A percentile compares a stretch with the other conserved stretches of the same genome.
These are phyloP conservation scores for Xenentodon cancila DNA, from an alignment of 2,797 vertebrate genomes.

Conservation along the genomic window DNA sequence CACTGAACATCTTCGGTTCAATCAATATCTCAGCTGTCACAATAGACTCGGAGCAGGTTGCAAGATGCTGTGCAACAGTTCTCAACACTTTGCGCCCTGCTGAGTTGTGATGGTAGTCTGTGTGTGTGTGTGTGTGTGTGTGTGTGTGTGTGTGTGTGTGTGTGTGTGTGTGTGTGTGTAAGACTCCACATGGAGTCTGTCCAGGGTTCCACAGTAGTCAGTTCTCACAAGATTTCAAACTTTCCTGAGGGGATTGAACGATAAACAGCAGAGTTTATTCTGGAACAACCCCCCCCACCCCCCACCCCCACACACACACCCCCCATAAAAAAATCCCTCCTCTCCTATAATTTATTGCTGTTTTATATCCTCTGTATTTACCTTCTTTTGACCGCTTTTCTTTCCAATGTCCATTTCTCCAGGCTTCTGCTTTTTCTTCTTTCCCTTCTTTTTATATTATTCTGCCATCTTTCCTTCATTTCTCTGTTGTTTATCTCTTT, in stretches of 20 bases:
- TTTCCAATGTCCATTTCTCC: background rate
- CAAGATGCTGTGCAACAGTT: conserved; percentile 13
- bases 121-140: conserved; percentile 22
- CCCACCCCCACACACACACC: conserved; percentile 1
- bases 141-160: conserved; percentile 31
- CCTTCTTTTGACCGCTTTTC: background rate
- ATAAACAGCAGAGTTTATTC: conserved; percentile 70
- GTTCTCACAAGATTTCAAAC: conserved; percentile 73
- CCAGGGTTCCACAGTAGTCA: conserved; percentile 75
- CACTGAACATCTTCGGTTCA: conserved; percentile 19
- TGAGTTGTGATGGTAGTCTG: conserved; percentile 25
- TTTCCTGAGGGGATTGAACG: conserved; percentile 61
- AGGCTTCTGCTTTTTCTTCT: too few species aligned
- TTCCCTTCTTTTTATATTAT: background rate
- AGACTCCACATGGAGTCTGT: conserved; percentile 50
- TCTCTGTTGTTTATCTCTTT: background rate
- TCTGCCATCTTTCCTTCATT: background rate
- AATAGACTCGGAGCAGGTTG: conserved; percentile 42
- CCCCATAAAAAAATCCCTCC: background rate
- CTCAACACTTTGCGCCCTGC: conserved; percentile 23
- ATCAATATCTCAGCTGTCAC: conserved; percentile 38
- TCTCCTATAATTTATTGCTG: background rate
- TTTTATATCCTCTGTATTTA: background rate
- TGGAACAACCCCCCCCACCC: conserved; percentile 37
- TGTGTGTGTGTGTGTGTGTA: conserved; percentile 26